phyloP scores from a whole-genome alignment of 2,888 invertebrate species.

The Penaeus monodon region DNA sequence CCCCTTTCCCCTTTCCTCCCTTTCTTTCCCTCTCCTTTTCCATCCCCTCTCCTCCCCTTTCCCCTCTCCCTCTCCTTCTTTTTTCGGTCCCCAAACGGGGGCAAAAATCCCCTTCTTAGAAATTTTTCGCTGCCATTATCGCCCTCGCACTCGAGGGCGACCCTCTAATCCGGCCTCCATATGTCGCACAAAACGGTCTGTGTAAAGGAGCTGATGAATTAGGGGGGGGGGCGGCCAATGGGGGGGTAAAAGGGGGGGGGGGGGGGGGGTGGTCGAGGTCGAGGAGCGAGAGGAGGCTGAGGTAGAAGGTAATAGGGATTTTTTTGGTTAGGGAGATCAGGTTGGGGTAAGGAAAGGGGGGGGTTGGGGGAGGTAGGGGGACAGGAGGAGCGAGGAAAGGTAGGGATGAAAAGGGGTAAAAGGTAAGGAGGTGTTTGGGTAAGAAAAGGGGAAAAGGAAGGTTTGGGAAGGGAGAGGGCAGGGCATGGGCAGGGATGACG shows the following conservation, averaged over 20 bases:
- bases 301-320: not conserved
- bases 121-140: too few relatives aligned
- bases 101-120: not conserved
- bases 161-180: too few relatives aligned
- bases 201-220: too few relatives aligned
- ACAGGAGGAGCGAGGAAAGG: not conserved
- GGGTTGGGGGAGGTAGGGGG: not conserved
- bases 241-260: too few relatives aligned
- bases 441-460: not conserved
- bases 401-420: too few relatives aligned
- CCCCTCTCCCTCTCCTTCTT: not conserved
- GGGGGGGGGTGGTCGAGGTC: too few relatives aligned
- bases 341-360: not conserved
- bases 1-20: not conserved
- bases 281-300: too few relatives aligned
- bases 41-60: not conserved
- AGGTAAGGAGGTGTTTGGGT: not conserved
- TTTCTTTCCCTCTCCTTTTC: not conserved
- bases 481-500: too few relatives aligned
- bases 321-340: not conserved
- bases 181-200: too few relatives aligned
- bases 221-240: too few relatives aligned
- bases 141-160: too few relatives aligned
- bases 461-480: not conserved
- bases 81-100: too few relatives aligned